Percentiles rank a stretch among this genome's conserved stretches.
These are phyloP conservation scores for Corapipo altera DNA, from an alignment of 2,113 vertebrate species.

Conservation along the genomic window DNA sequence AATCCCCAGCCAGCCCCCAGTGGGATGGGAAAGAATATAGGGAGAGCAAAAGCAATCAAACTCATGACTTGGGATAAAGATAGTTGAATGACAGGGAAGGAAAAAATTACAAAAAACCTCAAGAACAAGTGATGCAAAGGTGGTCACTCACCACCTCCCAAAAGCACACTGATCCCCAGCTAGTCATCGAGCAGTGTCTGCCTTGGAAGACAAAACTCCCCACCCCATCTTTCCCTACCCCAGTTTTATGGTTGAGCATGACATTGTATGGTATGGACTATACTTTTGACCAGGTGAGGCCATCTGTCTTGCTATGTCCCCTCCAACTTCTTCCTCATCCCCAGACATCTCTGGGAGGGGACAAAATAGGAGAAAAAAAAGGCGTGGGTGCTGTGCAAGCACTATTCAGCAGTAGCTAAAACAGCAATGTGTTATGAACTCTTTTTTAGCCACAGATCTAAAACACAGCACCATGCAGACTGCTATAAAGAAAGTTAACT, in stretches of 20 bases:
- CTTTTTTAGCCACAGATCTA: background rate
- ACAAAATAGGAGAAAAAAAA: background rate
- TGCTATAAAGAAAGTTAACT: background rate
- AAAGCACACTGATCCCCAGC: background rate
- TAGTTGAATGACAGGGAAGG: background rate
- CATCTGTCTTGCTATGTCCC: background rate
- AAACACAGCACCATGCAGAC: background rate
- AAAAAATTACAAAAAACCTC: background rate
- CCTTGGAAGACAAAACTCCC: background rate
- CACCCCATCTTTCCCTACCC: background rate
- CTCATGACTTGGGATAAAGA: background rate
- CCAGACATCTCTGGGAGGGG: background rate
- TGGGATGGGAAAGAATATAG: background rate
- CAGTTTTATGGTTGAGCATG: background rate
- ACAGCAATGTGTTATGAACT: background rate
- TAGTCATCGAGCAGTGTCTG: accelerated
- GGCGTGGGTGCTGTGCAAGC: background rate
- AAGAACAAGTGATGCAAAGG: background rate
- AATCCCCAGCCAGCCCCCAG: background rate
- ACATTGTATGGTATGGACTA: background rate
- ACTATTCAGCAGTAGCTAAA: background rate
- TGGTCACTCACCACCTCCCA: background rate
- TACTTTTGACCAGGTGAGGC: background rate
- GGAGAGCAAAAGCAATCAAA: background rate
- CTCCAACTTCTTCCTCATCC: background rate